phyloP scores from a whole-genome alignment of 2,797 vertebrate genomes.

The Hemitrygon akajei region DNA sequence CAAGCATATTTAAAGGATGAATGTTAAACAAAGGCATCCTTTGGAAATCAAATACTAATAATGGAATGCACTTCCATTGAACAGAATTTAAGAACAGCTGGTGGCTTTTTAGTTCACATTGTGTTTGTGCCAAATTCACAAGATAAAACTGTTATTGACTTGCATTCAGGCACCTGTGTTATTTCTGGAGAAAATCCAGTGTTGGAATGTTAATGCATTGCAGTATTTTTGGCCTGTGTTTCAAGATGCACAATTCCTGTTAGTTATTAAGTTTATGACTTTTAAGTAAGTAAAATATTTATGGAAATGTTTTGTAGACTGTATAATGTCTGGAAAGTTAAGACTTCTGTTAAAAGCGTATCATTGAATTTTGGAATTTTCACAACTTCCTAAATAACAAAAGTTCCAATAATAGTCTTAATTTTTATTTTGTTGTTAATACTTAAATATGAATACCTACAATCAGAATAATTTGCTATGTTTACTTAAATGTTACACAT shows the following conservation, averaged over 20 bases:
- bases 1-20: conserved; percentile 42
- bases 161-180: conserved; percentile 14
- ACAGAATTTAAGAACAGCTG: conserved; percentile 33
- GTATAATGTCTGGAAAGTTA: neutral
- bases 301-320: conserved; percentile 4
- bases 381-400: neutral
- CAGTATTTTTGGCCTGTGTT: conserved; percentile 18
- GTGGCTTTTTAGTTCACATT: conserved; percentile 4
- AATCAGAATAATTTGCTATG: conserved; percentile 15
- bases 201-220: conserved; percentile 25
- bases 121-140: conserved; percentile 5
- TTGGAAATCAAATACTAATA: conserved; percentile 46
- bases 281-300: neutral
- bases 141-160: conserved; percentile 31
- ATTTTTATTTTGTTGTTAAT: neutral
- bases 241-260: neutral
- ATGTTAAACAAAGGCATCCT: conserved; percentile 48
- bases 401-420: neutral
- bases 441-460: neutral
- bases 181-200: conserved; percentile 14
- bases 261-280: neutral
- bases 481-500: neutral
- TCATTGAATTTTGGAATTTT: neutral
- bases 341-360: neutral
- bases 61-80: conserved; percentile 35